Evolutionary conservation across 2,888 invertebrate genomes (phyloP).

Genomic region (Baronia brevicornis): DNA sequence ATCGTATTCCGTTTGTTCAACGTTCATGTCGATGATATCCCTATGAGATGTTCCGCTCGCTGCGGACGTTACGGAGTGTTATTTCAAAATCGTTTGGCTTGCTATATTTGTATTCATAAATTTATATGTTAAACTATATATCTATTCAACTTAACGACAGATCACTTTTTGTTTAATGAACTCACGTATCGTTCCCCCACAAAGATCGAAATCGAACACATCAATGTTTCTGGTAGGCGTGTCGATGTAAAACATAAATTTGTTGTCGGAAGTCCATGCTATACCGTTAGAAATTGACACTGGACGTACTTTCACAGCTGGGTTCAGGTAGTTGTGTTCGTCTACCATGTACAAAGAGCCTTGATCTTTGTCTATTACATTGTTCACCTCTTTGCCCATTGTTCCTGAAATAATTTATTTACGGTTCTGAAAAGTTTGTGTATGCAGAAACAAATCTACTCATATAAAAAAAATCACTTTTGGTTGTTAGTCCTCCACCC

Average conservation of each 20-base stretch:
- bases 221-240: slow-evolving; percentile 79
- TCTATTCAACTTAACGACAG: too few relatives aligned
- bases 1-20: too few relatives aligned
- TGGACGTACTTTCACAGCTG: slow-evolving; percentile 47
- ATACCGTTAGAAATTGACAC: slow-evolving; percentile 87
- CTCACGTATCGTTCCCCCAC: slow-evolving; percentile 77
- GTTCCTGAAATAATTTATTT: slow-evolving; percentile 66
- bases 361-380: slow-evolving; percentile 60
- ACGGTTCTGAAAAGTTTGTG: too few relatives aligned
- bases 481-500: too few relatives aligned
- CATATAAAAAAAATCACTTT: too few relatives aligned
- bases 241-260: slow-evolving; percentile 87
- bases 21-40: too few relatives aligned
- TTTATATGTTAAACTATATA: too few relatives aligned
- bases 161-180: slow-evolving; percentile 8
- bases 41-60: too few relatives aligned
- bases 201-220: slow-evolving; percentile 81
- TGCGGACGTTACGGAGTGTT: too few relatives aligned
- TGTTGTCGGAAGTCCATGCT: slow-evolving; percentile 82
- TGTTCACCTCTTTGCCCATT: slow-evolving; percentile 75
- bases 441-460: too few relatives aligned
- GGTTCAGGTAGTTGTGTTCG: slow-evolving; percentile 43
- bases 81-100: too few relatives aligned
- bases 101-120: too few relatives aligned
- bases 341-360: slow-evolving; percentile 77